Percentiles rank a stretch among this genome's conserved stretches.
phyloP scores from a whole-genome alignment of 2,888 invertebrate species.

The Apotomis capreana region DNA sequence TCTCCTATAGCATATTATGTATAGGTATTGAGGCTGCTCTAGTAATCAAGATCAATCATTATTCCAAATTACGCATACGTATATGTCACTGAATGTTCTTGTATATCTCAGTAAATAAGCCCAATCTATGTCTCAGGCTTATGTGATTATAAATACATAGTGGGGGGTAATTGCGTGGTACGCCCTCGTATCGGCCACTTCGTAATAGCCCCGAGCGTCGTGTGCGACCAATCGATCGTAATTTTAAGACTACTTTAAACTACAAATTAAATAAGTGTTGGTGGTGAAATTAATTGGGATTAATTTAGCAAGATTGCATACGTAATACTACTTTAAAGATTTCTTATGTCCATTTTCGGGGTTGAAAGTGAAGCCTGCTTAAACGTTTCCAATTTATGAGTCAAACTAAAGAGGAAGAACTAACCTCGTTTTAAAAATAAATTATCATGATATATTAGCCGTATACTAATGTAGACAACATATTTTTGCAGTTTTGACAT shows the following conservation, averaged over 20 bases:
- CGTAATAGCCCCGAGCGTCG: slow-evolving; percentile 28
- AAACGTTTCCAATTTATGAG: too few species aligned
- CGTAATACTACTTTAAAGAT: not conserved
- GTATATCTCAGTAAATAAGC: slow-evolving; percentile 19
- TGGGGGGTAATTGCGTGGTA: slow-evolving; percentile 23
- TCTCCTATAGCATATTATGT: too few species aligned
- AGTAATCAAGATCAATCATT: not conserved
- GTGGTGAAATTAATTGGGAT: slow-evolving; percentile 12
- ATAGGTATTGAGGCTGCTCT: too few species aligned
- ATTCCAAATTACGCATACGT: not conserved
- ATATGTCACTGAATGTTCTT: not conserved
- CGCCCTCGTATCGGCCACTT: slow-evolving; percentile 28
- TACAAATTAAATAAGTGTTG: slow-evolving; percentile 25
- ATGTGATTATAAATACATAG: slow-evolving; percentile 19
- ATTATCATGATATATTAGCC: too few species aligned
- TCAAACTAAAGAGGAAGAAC: too few species aligned
- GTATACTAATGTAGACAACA: too few species aligned
- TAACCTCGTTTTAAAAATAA: too few species aligned
- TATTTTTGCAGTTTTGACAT: too few species aligned
- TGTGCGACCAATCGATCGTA: slow-evolving; percentile 35
- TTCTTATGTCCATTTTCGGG: not conserved
- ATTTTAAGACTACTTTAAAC: slow-evolving; percentile 32
- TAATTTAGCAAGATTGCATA: slow-evolving; percentile 5
- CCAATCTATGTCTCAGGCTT: slow-evolving; percentile 17
- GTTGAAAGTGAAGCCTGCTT: not conserved